Conservation (phyloP, 2,888 invertebrate genomes). For the Drosophila eohydei region DNA sequence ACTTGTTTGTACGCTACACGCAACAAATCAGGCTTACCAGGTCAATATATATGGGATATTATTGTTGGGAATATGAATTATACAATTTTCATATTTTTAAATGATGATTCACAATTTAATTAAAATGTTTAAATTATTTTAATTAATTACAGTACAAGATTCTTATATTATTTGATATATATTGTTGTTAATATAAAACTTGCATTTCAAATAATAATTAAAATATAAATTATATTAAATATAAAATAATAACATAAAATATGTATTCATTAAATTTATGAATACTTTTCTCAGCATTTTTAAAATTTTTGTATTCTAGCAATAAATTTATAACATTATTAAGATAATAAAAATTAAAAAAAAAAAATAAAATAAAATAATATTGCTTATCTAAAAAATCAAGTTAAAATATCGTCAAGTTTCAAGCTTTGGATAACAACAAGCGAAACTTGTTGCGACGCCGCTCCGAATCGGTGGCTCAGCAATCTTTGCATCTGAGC, state of each 20-base stretch:
- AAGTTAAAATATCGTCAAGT: conserved; percentile 19
- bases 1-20: conserved; percentile 71
- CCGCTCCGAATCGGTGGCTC: conserved; percentile 22
- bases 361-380: background rate
- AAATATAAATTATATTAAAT: background rate
- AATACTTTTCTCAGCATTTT: background rate
- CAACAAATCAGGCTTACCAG: conserved; percentile 42
- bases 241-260: too few species aligned
- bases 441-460: conserved; percentile 34
- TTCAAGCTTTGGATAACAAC: conserved; percentile 5
- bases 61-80: background rate
- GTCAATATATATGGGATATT: background rate
- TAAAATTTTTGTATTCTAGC: background rate
- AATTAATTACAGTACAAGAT: too few species aligned
- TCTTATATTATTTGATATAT: too few species aligned
- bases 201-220: too few species aligned
- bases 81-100: background rate
- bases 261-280: too few species aligned
- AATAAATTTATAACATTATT: conserved; percentile 1
- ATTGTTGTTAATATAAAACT: too few species aligned
- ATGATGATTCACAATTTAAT: too few species aligned
- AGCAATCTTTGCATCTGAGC: conserved; percentile 44
- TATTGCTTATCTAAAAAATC: conserved; percentile 15
- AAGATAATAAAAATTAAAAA: background rate
- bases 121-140: too few species aligned